These are phyloP conservation scores for Silvanus unidentatus DNA, from an alignment of 2,888 invertebrate species.

Conservation along the genomic window DNA sequence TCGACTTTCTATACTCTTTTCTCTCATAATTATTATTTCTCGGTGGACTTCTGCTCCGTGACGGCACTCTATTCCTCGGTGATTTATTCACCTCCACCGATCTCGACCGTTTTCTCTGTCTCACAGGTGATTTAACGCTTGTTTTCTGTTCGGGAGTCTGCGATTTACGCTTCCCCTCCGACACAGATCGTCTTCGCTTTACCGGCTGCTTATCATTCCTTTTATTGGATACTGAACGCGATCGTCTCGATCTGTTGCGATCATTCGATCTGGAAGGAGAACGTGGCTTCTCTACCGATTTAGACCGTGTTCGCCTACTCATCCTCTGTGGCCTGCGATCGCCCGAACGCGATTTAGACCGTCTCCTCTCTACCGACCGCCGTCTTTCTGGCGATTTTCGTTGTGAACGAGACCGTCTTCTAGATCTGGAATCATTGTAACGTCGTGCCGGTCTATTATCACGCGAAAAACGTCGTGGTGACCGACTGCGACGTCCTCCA, in stretches of 20 bases:
- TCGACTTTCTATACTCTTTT: slow-evolving; percentile 4
- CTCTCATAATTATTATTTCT: slow-evolving; percentile 1
- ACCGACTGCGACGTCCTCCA: slow-evolving; percentile 17
- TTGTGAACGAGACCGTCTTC: slow-evolving; percentile 3
- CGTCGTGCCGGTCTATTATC: slow-evolving; percentile 4
- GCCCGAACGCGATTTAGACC: slow-evolving; percentile 10
- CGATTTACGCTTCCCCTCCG: slow-evolving; percentile 8
- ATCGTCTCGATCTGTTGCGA: background rate
- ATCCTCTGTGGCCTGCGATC: background rate
- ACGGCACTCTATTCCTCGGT: too few species aligned
- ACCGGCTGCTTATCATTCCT: background rate
- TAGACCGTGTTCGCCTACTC: slow-evolving; percentile 3
- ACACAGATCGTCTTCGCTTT: slow-evolving; percentile 1
- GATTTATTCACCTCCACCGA: slow-evolving; percentile 11
- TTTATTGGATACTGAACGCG: background rate
- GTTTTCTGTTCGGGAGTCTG: slow-evolving; percentile 26
- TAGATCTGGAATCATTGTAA: slow-evolving; percentile 10
- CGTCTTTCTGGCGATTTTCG: background rate
- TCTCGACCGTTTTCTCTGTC: slow-evolving; percentile 28
- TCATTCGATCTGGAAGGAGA: background rate
- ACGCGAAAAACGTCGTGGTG: slow-evolving; percentile 13
- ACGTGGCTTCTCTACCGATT: slow-evolving; percentile 14
- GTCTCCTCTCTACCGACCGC: background rate
- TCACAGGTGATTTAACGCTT: slow-evolving; percentile 1
- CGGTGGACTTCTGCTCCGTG: background rate